Conservation (phyloP, 2,797 vertebrate genomes). For the Sarcoramphus papa region DNA sequence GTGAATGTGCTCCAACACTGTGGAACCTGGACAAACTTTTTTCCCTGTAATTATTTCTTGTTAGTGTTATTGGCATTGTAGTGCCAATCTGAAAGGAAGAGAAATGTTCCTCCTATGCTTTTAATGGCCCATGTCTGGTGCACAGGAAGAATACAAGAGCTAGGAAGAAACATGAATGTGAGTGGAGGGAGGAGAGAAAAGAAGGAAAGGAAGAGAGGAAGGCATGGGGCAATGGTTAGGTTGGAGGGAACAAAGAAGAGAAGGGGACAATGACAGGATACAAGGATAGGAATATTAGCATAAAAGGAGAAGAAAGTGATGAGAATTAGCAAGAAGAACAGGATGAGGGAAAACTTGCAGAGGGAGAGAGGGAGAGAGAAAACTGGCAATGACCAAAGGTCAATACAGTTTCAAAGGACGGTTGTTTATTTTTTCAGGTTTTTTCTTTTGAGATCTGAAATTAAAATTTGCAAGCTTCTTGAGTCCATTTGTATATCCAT, state of each 20-base stretch:
- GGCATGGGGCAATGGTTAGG: background rate
- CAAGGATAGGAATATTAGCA: background rate
- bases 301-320: background rate
- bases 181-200: background rate
- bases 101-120: background rate
- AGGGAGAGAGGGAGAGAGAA: background rate
- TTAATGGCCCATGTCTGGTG: background rate
- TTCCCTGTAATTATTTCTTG: background rate
- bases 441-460: background rate
- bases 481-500: background rate
- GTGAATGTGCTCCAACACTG: background rate
- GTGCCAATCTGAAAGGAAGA: background rate
- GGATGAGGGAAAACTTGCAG: background rate
- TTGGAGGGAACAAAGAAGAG: background rate
- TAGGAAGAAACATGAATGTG: background rate
- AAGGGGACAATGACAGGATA: background rate
- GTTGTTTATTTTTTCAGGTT: background rate
- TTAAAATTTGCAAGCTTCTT: background rate
- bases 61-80: background rate
- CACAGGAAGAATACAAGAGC: background rate
- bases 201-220: background rate
- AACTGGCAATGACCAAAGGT: background rate
- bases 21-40: background rate
- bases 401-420: background rate
- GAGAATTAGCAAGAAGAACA: background rate